phyloP scores from a whole-genome alignment of 2,113 vertebrate genomes.

The Chaetura pelagica region DNA sequence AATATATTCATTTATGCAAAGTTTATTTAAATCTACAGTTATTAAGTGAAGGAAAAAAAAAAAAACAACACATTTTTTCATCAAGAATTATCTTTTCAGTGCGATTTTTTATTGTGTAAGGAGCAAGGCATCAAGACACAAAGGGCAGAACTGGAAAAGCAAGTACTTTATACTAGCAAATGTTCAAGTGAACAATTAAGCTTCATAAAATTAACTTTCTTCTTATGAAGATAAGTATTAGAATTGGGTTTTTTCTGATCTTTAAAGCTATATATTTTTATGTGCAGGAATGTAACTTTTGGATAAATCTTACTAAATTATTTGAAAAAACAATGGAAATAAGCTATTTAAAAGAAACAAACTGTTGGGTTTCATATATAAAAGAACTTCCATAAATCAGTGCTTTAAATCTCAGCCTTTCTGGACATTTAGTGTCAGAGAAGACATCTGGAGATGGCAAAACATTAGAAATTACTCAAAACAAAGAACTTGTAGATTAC shows the following conservation, averaged over 20 bases:
- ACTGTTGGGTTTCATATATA: neutral
- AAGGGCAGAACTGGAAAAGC: neutral
- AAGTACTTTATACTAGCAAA: neutral
- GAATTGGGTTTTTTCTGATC: neutral
- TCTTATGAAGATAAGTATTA: neutral
- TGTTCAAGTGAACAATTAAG: neutral
- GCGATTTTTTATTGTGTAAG: neutral
- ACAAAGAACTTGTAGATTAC: neutral
- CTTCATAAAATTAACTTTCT: neutral
- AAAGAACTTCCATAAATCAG: neutral
- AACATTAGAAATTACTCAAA: neutral
- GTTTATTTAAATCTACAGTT: neutral
- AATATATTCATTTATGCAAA: neutral
- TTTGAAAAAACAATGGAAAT: neutral
- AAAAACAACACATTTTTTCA: neutral
- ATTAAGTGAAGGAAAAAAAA: neutral
- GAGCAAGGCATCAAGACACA: neutral
- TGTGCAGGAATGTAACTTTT: neutral
- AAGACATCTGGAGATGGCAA: neutral
- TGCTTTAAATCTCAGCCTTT: neutral
- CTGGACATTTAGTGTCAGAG: neutral
- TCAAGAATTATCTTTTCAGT: neutral
- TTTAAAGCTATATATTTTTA: neutral
- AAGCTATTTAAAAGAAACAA: neutral
- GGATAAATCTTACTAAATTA: neutral